Base-by-base conservation (phyloP, 2,888 invertebrate species). In the Callimorpha dominula region DNA sequence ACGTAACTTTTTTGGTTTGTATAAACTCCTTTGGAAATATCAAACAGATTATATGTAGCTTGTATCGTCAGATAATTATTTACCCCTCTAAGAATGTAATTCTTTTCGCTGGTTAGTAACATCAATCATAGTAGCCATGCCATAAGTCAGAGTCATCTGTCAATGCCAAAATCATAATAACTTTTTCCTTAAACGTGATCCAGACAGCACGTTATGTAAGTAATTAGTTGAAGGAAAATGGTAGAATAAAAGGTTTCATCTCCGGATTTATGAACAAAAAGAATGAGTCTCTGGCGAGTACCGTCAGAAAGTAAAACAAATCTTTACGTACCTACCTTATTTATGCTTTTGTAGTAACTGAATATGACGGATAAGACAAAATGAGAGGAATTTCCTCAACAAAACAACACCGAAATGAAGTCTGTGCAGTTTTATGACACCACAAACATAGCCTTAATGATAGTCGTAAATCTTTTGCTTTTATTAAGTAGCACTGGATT, bases 131-230 rank as follows among this genome's bases (percentile, higher is more conserved):
- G n/a, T 15, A 72, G 68, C 42, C 68, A 62, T 40, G 62, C 60
- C 50, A 68, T 72, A 74, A 75, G 71, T 65, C 57, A 7, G 64
- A n/a, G 68, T 57, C 70, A 83, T 82, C 75, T 64, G 73, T 82
- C 82, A 81, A 73, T 81, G 82, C 72, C 82, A 83, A 74, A 75
- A 71, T 79, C 78, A 76, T 79, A 81, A 81, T 75, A 79, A 75
- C 74, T 75, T 80, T 75, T 82, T 74, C 72, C 54, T 67, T 70
- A 17, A 68, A 68, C 63, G 71, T 70, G 72, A 74, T 74, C 75
- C 72, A 43, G 40, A 50, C 54, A 74, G 70, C 70, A 66, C 69
- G 67, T 67, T 72, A 42, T 68, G 63, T 65, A 64, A 73, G 75
- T 74, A 78, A 81, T 82, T 83, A 79, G 73, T 65, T 65, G 15